Evolutionary conservation across 2,797 vertebrate species (phyloP).

Genomic region (Catostomus latipinnis): DNA sequence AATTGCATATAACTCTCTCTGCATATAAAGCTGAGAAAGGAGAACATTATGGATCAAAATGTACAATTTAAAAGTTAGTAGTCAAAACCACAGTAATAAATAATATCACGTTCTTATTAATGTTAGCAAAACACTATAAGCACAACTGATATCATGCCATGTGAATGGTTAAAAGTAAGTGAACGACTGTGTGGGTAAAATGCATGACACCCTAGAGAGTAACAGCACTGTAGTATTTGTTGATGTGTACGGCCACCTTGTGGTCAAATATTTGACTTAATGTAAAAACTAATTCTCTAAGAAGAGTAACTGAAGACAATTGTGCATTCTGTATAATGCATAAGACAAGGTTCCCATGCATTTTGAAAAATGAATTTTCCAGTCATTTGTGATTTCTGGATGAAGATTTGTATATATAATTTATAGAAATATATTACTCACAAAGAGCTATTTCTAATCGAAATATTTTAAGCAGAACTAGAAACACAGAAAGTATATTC

Average conservation of each 20-base stretch:
- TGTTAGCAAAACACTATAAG: slow-evolving; percentile 16
- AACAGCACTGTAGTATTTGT: slow-evolving; percentile 44
- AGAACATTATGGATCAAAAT: neutral
- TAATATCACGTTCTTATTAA: neutral
- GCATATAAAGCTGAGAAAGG: too few species aligned
- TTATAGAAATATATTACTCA: too few species aligned
- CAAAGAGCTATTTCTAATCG: neutral
- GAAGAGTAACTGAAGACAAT: neutral
- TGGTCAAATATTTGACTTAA: slow-evolving; percentile 61
- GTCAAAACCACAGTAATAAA: neutral
- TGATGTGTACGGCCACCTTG: slow-evolving; percentile 74
- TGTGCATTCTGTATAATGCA: neutral
- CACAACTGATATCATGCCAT: neutral
- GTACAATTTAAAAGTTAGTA: neutral
- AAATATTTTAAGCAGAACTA: neutral
- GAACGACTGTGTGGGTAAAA: slow-evolving; percentile 9
- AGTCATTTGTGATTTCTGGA: too few species aligned
- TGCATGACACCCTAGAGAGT: neutral
- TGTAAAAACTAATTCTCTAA: neutral
- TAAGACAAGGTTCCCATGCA: neutral
- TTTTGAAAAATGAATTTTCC: neutral
- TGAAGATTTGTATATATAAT: neutral
- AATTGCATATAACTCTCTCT: too few species aligned
- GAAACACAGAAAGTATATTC: neutral
- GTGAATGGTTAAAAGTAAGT: slow-evolving; percentile 30